Base-by-base conservation (phyloP, 2,888 invertebrate species). In the Euzophera pinguis region DNA sequence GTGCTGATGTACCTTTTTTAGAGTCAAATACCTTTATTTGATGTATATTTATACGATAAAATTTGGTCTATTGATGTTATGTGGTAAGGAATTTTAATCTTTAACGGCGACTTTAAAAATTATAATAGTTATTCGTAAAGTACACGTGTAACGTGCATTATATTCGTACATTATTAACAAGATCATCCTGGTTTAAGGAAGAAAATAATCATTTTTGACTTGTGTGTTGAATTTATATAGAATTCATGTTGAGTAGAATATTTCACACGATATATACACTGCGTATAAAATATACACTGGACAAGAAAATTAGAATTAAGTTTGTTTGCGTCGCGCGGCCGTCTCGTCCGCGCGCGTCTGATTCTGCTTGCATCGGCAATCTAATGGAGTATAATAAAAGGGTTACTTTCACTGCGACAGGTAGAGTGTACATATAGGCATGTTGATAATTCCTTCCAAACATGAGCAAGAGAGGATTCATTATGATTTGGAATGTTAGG, bases 361-460 rank as follows among this genome's bases (percentile, higher is more conserved):
- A 70, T 69, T 68, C 69, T 68, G 71, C 72, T 73, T 69, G 68
- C 67, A 73, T 71, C 72, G 72, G 75, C 73, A 67, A 72, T 68
- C 67, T 65, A 61, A 67, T 70, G 73, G 72, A 73, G 71, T 69
- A 63, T 61, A 59, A 63, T 67, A 67, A 58, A n/a, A 71, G 69
- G 64, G 77, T 78, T 78, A 75, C 75, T 78, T 78, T 76, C 78
- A 75, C 75, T 79, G 69, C 75, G 66, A 75, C 75, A 73, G 73
- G 67, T 71, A 71, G 72, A 70, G 73, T 81, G 80, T 80, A 81
- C 77, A 84, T 81, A 82, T 78, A 79, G 73, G 78, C 81, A 81
- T 81, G 81, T 81, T 81, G 80, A 81, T 82, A 79, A 84, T 82
- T 85, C 84, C 81, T 85, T 84, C 80, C 81, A 80, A 78, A 75